Conservation (phyloP, 92 coral and sea anemone genomes). For the Phenganax stokvisi region DNA sequence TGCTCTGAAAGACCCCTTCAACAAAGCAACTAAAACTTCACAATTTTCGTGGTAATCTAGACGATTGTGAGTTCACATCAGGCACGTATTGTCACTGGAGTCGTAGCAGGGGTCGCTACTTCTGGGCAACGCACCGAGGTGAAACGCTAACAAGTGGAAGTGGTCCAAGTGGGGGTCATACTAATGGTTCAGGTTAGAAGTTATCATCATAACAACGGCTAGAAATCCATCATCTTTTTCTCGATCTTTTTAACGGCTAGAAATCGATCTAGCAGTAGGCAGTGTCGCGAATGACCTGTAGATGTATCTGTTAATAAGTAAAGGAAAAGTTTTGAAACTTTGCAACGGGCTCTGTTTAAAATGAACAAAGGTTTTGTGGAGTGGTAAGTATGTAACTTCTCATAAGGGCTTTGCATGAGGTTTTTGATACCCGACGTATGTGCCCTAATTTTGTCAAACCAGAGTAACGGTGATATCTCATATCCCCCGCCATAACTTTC, state of each 20-base stretch:
- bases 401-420: no score
- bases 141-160: constrained; percentile 48
- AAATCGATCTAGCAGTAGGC: no score
- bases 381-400: background rate
- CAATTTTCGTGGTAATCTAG: constrained; percentile 35
- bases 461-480: background rate
- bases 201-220: background rate
- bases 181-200: constrained; percentile 52
- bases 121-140: constrained; percentile 56
- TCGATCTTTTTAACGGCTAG: no score
- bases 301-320: no score
- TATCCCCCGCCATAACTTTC: background rate
- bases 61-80: constrained; percentile 64
- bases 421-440: background rate
- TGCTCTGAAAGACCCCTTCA: no score
- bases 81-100: constrained; percentile 56
- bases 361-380: no score
- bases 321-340: no score
- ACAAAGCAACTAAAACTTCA: background rate
- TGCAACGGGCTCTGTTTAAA: no score
- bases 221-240: background rate
- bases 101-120: constrained; percentile 33
- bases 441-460: background rate
- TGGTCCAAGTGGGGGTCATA: constrained; percentile 67
- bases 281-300: no score